Conservation (phyloP, 2,113 vertebrate genomes). For the Opisthocomus hoazin region DNA sequence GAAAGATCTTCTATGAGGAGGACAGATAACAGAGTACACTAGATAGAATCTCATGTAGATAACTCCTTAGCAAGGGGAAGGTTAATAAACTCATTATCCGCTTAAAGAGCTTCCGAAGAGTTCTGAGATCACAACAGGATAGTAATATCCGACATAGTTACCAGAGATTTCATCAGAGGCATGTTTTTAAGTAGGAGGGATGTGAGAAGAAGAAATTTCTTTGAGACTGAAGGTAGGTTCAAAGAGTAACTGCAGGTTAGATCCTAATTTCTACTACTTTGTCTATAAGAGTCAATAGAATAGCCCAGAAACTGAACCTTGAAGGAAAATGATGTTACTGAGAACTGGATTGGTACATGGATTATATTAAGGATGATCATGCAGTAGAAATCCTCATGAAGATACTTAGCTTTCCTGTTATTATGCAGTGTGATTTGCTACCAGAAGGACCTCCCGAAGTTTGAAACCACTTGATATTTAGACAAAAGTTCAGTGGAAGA, state of each 20-base stretch:
- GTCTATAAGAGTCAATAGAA: background rate
- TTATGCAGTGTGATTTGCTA: background rate
- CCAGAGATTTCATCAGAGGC: background rate
- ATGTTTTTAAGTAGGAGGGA: background rate
- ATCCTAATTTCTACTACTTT: background rate
- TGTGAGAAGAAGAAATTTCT: background rate
- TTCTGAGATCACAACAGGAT: background rate
- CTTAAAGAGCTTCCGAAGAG: background rate
- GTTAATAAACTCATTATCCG: background rate
- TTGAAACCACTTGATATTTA: background rate
- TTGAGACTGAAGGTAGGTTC: background rate
- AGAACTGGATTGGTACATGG: background rate
- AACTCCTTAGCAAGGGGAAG: background rate
- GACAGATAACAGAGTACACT: background rate
- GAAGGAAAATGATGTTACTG: background rate
- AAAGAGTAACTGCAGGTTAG: background rate
- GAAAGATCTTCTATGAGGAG: background rate
- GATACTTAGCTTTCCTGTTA: background rate
- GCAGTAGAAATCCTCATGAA: background rate
- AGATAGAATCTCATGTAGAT: background rate
- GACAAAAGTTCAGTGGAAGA: background rate
- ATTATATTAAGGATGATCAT: background rate
- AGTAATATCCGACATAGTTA: background rate
- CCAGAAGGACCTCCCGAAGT: background rate
- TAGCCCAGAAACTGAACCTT: background rate